Evolutionary conservation across 2,888 invertebrate genomes (phyloP), one percentile per base, ranked within the genome.

Genomic region (Mesorhabditis spiculigera): DNA sequence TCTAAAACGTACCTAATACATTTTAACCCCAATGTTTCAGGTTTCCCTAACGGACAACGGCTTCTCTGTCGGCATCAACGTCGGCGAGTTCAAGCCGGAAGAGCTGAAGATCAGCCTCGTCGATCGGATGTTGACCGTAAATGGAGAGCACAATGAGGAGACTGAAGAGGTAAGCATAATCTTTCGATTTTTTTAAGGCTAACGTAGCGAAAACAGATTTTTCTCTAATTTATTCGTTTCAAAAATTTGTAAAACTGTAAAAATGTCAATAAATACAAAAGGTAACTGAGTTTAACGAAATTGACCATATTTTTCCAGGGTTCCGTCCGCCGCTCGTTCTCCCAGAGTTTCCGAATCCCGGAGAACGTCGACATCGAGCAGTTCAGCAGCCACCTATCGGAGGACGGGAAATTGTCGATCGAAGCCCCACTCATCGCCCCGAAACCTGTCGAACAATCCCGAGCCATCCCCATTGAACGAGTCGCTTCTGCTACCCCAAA

Each of bases 51-150:
- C 28, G 61, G 68, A 66, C 8, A 64, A 71, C 43, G 71, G 73
- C 70, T 76, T 74, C 65, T 70, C 69, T n/a, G 72, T 76, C 66
- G 70, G 69, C 41, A 67, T 76, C 61, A 73, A 76, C 43, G 76
- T 76, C 41, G 61, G 68, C 16, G 70, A 71, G n/a, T 76, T 74
- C 73, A 74, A 72, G 66, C 77, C 77, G 16, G 75, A 78, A 62
- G 76, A 78, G 68, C 66, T 78, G 44, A 76, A 73, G 67, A 72
- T 78, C 70, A 72, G 73, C 45, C 66, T 78, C 45, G 75, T 76
- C 43, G 76, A 75, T 61, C 66, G 68, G 43, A 65, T 71, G 16
- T 67, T 78, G 63, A 76, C 72, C 62, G 66, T 78, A 63, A 73
- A 72, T 44, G 77, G 77, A 45, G 63, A 71, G 13, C 77, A 78